phyloP scores from a whole-genome alignment of 23 tunicate genomes.

The Styela clava region DNA sequence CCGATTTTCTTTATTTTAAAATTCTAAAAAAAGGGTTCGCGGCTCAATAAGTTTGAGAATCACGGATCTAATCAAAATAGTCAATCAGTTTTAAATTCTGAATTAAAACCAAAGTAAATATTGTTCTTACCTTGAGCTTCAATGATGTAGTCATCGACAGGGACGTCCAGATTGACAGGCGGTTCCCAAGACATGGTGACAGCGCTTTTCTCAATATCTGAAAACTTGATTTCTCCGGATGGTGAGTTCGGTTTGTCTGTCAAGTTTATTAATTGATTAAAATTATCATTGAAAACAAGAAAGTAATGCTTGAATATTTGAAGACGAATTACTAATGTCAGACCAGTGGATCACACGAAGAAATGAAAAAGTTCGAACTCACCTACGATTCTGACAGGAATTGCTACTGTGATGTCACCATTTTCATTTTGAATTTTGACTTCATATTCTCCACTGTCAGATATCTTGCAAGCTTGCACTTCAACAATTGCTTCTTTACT shows the following conservation, averaged over 20 bases:
- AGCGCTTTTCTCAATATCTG: slow-evolving; percentile 51
- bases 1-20: too few relatives aligned
- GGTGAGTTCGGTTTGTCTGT: slow-evolving; percentile 87
- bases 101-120: too few relatives aligned
- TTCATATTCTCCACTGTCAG: slow-evolving; percentile 74
- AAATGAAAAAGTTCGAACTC: too few relatives aligned
- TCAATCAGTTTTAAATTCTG: too few relatives aligned
- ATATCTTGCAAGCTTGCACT: slow-evolving; percentile 52
- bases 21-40: too few relatives aligned
- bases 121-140: slow-evolving; percentile 78
- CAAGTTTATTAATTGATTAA: too few relatives aligned
- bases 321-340: too few relatives aligned
- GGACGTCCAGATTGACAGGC: slow-evolving; percentile 54
- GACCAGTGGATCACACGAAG: too few relatives aligned
- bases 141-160: slow-evolving; percentile 70
- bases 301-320: too few relatives aligned
- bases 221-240: slow-evolving; percentile 74
- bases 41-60: too few relatives aligned
- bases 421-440: slow-evolving; percentile 64
- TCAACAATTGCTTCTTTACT: slow-evolving; percentile 52
- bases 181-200: slow-evolving; percentile 77
- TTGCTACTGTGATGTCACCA: slow-evolving; percentile 56
- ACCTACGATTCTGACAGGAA: slow-evolving; percentile 82
- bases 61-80: too few relatives aligned
- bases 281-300: too few relatives aligned